phyloP scores from a whole-genome alignment of 2,888 invertebrate species.

The Allygus modestus region DNA sequence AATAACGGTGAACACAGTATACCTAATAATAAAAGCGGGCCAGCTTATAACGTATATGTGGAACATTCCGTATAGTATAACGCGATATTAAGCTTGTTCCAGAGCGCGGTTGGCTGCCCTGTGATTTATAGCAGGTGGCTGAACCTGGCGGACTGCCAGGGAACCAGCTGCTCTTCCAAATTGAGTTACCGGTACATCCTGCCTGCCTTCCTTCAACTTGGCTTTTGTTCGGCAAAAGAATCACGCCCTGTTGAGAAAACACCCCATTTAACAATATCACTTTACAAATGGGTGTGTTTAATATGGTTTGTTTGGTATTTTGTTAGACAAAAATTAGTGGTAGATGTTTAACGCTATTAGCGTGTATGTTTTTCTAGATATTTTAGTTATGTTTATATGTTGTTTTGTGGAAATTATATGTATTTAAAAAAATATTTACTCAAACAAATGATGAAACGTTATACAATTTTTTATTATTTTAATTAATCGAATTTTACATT shows the following conservation, averaged over 20 bases:
- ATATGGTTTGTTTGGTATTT: no score
- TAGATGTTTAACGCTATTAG: no score
- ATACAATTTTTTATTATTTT: no score
- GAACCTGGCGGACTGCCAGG: constrained; percentile 31
- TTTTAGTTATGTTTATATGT: no score
- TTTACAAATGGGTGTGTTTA: neutral
- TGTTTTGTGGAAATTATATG: no score
- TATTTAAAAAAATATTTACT: no score
- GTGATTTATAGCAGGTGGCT: constrained; percentile 39
- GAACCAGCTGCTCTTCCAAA: constrained; percentile 39
- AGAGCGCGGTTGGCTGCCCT: constrained; percentile 20
- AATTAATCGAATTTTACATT: no score
- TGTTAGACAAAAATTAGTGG: no score
- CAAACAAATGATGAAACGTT: no score
- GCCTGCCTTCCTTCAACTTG: neutral
- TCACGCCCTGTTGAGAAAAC: constrained; percentile 8
- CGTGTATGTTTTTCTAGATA: no score
- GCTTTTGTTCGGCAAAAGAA: constrained; percentile 11
- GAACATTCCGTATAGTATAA: constrained; percentile 13
- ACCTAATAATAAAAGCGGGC: constrained; percentile 20
- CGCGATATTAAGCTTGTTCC: constrained; percentile 29
- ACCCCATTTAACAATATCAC: neutral
- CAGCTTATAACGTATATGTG: constrained; percentile 1
- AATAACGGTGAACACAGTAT: neutral
- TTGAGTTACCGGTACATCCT: constrained; percentile 43